Evolutionary conservation across 2,113 vertebrate genomes (phyloP), one percentile per base, ranked within the genome.

Genomic region (Tenebrosternarchus preto): DNA sequence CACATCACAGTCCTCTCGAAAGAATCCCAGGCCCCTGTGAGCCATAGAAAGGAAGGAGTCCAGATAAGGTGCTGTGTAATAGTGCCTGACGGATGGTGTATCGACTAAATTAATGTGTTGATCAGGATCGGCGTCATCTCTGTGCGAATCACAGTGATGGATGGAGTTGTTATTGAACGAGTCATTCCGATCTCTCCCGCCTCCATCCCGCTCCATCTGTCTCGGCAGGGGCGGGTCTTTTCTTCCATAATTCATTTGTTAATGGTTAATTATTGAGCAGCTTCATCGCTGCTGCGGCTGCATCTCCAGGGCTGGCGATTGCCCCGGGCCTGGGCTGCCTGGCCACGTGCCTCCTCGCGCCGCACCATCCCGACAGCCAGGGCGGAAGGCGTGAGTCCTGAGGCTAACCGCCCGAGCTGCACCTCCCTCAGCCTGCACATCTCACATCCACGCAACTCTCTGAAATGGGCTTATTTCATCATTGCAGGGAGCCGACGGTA

Each of bases 31-130:
- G 63, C 17, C 64, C 53, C 36, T 25, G 69, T 46, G 69, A 73
- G 77, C 82, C 77, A 77, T 11, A n/a, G 68, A 33, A 39, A 82
- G 57, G 36, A 80, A 82, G 67, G 83, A 50, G 53, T 73, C 73
- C 64, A 36, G 72, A 80, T 82, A 78, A 76, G 61, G 22, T 17
- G 5, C 25, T 73, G 16, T 36, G 60, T 76, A 67, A 80, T 43
- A 39, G 33, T 20, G 24, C 59, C 76, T 78, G 80, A 78, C 25
- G 55, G 57, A 81, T 81, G 64, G 64, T 56, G 68, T 57, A 68
- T 25, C 25, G 80, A 61, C n/a, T 6, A 50, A 66, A 66, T 43
- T 17, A 71, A 78, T 69, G 76, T 59, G 76, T 55, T 68, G 22
- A 71, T 81, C 70, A 59, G 69, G 15, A 24, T 69, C 33, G n/a